Evolutionary conservation across 2,888 invertebrate genomes (phyloP).

Genomic region (Thereva unica): DNA sequence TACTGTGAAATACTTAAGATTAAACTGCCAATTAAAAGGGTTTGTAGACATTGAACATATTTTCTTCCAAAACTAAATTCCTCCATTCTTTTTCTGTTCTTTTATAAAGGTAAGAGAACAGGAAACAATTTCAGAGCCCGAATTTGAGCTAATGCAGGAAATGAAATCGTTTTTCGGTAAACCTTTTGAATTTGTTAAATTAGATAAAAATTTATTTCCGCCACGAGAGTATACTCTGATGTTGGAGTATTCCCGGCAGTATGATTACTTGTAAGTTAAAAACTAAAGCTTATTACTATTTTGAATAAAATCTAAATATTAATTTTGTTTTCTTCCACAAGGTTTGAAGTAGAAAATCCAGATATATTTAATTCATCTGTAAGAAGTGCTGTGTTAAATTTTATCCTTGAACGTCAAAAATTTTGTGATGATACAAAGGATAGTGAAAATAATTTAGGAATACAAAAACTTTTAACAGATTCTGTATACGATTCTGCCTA

Average conservation of each 20-base stretch:
- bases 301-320: constrained; percentile 1
- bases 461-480: constrained; percentile 68
- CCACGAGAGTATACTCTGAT: constrained; percentile 66
- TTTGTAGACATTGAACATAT: constrained; percentile 49
- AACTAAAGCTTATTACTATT: constrained; percentile 18
- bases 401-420: constrained; percentile 73
- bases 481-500: constrained; percentile 72
- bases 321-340: constrained; percentile 47
- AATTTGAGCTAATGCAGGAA: constrained; percentile 57
- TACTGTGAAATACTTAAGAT: constrained; percentile 79
- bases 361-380: constrained; percentile 70
- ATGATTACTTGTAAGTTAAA: constrained; percentile 69
- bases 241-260: constrained; percentile 71
- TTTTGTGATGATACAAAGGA: constrained; percentile 61
- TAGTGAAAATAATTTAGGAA: constrained; percentile 64
- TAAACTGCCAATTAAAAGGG: constrained; percentile 75
- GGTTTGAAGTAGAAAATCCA: constrained; percentile 69
- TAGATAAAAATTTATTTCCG: constrained; percentile 67
- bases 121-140: constrained; percentile 53
- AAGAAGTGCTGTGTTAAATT: constrained; percentile 71
- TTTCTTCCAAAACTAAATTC: neutral
- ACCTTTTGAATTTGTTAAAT: constrained; percentile 62
- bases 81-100: constrained; percentile 8
- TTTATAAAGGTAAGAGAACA: constrained; percentile 55
- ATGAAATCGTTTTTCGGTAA: constrained; percentile 59